A percentile compares a stretch with the other conserved stretches of the same genome.
Evolutionary conservation across 2,113 vertebrate species (phyloP).

Genomic region (Syngnathus scovelli): DNA sequence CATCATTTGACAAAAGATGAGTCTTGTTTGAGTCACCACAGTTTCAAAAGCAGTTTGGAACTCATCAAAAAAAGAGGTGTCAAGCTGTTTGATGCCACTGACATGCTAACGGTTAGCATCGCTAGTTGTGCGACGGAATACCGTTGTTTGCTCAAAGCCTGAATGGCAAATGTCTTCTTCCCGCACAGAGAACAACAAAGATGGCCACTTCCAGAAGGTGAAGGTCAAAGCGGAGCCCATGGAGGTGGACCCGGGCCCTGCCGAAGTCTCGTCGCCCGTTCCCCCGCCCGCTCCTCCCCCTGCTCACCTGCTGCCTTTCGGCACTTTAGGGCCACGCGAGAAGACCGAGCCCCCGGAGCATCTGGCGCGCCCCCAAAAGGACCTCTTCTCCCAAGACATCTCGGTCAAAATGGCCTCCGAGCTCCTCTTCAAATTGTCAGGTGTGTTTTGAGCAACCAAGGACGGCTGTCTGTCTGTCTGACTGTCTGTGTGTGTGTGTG

Average conservation of each 20-base stretch:
- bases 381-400: conserved; percentile 97
- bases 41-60: no score
- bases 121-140: background rate
- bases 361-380: conserved; percentile 84
- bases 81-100: no score
- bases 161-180: background rate
- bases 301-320: conserved; percentile 78
- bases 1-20: background rate
- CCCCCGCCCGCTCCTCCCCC: conserved; percentile 43
- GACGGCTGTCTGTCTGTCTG: background rate
- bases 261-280: conserved; percentile 65
- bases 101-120: background rate
- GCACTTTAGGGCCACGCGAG: conserved; percentile 88
- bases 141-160: background rate
- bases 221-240: conserved; percentile 94
- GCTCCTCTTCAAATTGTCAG: conserved; percentile 95
- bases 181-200: conserved; percentile 91
- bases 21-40: background rate
- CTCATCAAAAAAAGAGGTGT: no score
- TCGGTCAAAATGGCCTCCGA: conserved; percentile 99
- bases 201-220: conserved; percentile 74
- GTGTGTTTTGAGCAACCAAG: conserved; percentile 59
- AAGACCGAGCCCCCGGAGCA: conserved; percentile 82
- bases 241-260: conserved; percentile 87
- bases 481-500: no score